phyloP scores from a whole-genome alignment of 2,113 vertebrate genomes.

The Xiphophorus maculatus region DNA sequence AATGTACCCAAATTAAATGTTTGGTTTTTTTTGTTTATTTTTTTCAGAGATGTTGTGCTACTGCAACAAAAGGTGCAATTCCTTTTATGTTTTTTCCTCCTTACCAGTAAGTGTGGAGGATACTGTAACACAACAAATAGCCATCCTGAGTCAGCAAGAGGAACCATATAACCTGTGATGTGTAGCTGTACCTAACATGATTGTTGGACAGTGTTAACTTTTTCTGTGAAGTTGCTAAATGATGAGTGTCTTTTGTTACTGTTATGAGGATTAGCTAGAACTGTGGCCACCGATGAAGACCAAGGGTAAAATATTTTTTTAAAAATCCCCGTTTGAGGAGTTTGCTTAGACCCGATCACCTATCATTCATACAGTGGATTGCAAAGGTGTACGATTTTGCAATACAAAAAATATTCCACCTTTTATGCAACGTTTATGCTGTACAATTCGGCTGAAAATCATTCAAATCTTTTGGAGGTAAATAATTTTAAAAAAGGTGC shows the following conservation, averaged over 20 bases:
- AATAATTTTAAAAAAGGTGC: neutral
- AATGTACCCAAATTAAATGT: no score
- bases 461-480: neutral
- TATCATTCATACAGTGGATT: neutral
- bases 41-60: neutral
- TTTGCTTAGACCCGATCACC: conserved; percentile 37
- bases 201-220: conserved; percentile 37
- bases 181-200: conserved; percentile 65
- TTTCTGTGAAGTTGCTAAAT: conserved; percentile 31
- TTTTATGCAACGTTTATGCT: neutral
- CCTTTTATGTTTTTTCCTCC: neutral
- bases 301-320: conserved; percentile 14
- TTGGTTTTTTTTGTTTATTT: neutral
- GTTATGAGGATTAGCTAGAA: conserved; percentile 9
- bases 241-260: conserved; percentile 24
- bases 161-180: conserved; percentile 72
- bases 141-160: conserved; percentile 52
- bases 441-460: neutral
- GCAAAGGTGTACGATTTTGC: neutral
- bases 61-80: neutral
- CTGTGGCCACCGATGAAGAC: conserved; percentile 7
- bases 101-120: neutral
- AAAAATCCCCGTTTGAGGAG: neutral
- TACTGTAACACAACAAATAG: conserved; percentile 31
- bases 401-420: neutral